Evolutionary conservation across 2,797 vertebrate genomes (phyloP), one percentile per base, ranked within the genome.

Genomic region (Gobionotothen gibberifrons): DNA sequence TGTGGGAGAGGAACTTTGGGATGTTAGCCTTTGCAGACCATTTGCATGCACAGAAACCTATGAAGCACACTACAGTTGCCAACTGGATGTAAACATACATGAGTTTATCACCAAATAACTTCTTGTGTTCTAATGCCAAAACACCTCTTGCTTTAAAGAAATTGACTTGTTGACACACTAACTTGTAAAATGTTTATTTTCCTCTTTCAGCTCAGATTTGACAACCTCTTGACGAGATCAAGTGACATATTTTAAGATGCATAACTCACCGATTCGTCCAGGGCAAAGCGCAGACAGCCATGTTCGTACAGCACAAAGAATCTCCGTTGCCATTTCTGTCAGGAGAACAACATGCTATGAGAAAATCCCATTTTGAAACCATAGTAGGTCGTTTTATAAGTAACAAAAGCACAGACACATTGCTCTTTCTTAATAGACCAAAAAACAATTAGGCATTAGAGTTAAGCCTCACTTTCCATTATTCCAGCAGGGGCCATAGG

Each of bases 241-340:
- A 26, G 26, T 26, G 26, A 7, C 32, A 6, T 36, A 36, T 36
- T 36, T 55, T 4, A 26, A 29, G 19, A 19, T n/a, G 39, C 12
- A 11, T 16, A 15, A 86, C 93, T 94, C 84, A 96, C 95, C 76
- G 95, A 96, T 69, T 96, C 95, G 5, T 96, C 95, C 81, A 96
- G 88, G 54, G 95, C 95, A 13, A 95, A 96, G 72, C 95, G 95
- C 61, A 96, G 85, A 68, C 95, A 95, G 83, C 95, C 95, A 39
- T 96, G 95, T 86, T 96, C 95, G 6, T 96, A 96, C 51, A 96
- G 89, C 65, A 96, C 95, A 69, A 96, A 96, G 91, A 96, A 96
- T 57, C 95, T 86, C 75, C 95, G 86, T 53, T 96, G 95, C 95
- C 95, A 96, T 94, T 96, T 96, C 95, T 96, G 91, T 79, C 48